Conservation (phyloP, 2,113 vertebrate species). For the Loxodonta africana region DNA sequence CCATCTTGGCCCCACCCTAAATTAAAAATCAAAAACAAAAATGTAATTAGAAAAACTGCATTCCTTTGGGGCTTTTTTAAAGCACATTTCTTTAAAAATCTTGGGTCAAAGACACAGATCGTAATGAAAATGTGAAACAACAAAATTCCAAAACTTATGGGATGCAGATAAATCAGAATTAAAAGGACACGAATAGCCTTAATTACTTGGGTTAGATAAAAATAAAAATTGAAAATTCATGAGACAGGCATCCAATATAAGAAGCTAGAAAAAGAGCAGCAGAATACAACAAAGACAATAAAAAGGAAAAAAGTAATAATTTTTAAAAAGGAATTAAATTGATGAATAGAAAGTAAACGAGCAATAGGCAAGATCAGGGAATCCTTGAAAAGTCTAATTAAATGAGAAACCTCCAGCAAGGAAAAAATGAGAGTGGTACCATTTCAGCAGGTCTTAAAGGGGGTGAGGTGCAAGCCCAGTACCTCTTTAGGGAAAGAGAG, state of each 20-base stretch:
- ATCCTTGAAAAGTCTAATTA: not conserved
- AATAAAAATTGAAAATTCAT: not conserved
- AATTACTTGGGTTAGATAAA: not conserved
- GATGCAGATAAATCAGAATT: not conserved
- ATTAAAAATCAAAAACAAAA: conserved; percentile 30
- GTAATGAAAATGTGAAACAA: not conserved
- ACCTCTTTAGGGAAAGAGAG: accelerated
- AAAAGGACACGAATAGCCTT: not conserved
- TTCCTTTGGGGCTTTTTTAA: not conserved
- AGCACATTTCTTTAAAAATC: conserved; percentile 9
- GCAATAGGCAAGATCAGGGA: not conserved
- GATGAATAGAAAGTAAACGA: not conserved
- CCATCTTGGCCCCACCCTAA: not conserved
- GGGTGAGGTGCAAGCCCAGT: accelerated
- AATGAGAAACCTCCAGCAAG: not conserved
- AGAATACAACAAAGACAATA: not conserved
- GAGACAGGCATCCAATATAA: not conserved
- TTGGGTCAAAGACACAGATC: not conserved
- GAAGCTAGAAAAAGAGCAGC: too few species aligned
- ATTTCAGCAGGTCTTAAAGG: accelerated
- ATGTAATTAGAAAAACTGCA: not conserved
- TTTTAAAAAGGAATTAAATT: not conserved
- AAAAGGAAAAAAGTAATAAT: not conserved
- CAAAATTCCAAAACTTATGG: not conserved
- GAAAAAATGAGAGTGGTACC: too few species aligned